Evolutionary conservation across 1,140 invertebrate species (phyloP), one percentile per base, ranked within the genome.

Genomic region (Notospermus geniculatus): DNA sequence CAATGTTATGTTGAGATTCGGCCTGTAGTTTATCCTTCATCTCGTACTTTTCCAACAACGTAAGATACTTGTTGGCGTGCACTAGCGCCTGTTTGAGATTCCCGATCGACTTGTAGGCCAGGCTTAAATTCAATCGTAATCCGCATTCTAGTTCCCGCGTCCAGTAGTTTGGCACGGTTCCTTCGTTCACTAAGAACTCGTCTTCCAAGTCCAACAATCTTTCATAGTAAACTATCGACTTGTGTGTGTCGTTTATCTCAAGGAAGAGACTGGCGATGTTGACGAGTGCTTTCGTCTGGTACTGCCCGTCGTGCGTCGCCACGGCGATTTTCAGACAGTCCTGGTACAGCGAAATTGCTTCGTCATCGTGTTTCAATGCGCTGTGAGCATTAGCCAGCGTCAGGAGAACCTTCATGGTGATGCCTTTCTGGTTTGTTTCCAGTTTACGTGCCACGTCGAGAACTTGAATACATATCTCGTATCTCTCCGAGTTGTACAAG

Each of bases 381-480:
- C 74, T 73, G 60, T 75, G 71, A 25, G 77, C 72, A 63, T 78
- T 78, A 53, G 76, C 77, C 54, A 70, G 60, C 9, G 77, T 79
- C 22, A 79, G 64, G 1, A 74, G 60, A 9, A 79, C 60, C 43
- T 71, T 68, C 77, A 79, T 77, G 0, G 71, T 74, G 23, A 79
- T 76, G 28, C 76, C 76, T 63, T 76, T 73, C 69, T 79, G 77
- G 55, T 77, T 78, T 23, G 77, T 78, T 63, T 77, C 70, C 29
- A 77, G 69, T 29, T 71, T 71, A 64, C 72, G 71, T 1, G 77
- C 73, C 28, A 70, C 66, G 28, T 75, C 71, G 2, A 79, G 64
- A 25, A 79, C 69, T 55, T 68, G 68, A 27, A 76, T 70, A 55
- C 71, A 71, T 11, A 72, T 62, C n/a, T 75, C 70, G 66, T 70